Conservation (phyloP, 2,888 invertebrate species). For the Xestia xanthographa region DNA sequence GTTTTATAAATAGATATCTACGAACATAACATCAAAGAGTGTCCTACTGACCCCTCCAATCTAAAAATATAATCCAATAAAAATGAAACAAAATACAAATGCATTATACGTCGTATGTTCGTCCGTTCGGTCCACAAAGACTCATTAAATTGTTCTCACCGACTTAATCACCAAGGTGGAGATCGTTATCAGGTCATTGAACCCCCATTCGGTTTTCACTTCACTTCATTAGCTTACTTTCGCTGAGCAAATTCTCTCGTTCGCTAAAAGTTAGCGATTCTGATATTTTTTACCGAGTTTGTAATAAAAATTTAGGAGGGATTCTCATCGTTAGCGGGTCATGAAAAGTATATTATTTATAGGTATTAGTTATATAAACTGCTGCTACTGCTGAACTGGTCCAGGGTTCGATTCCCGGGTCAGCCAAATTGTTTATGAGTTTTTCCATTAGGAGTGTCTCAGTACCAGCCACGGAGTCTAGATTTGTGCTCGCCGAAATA, state of each 20-base stretch:
- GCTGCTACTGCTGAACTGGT: no score
- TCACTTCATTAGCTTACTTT: constrained; percentile 78
- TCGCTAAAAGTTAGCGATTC: constrained; percentile 37
- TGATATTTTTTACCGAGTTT: constrained; percentile 20
- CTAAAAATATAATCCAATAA: constrained; percentile 12
- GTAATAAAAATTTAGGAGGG: background rate
- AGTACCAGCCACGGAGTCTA: no score
- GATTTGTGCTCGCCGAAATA: no score
- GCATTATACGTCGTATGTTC: constrained; percentile 30
- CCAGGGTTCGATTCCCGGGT: no score
- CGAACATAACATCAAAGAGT: background rate
- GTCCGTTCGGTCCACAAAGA: constrained; percentile 72
- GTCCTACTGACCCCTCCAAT: background rate
- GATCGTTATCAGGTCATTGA: constrained; percentile 82
- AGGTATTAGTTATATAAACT: background rate
- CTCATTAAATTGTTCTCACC: constrained; percentile 80
- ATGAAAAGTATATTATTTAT: background rate
- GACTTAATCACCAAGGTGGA: constrained; percentile 72
- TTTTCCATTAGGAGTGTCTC: no score
- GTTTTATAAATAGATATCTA: background rate
- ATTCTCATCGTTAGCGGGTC: background rate
- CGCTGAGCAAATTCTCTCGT: constrained; percentile 64
- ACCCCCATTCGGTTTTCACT: constrained; percentile 80
- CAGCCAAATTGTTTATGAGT: no score
- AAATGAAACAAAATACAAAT: background rate